Evolutionary conservation across 2,113 vertebrate species (phyloP).

Genomic region (Pterocles orientalis): DNA sequence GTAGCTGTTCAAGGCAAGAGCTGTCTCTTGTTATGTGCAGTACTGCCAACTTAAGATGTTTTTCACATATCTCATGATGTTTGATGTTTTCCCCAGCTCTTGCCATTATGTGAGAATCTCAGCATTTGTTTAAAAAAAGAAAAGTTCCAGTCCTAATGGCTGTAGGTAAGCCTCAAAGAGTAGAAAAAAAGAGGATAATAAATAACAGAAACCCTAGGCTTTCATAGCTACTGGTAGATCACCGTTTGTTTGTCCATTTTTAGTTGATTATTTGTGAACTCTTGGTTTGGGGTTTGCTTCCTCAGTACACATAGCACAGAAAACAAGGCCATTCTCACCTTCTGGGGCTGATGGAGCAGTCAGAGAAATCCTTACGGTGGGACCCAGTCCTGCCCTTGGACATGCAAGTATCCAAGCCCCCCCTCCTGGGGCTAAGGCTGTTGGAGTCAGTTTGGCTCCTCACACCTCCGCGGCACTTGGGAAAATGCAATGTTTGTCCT

Average conservation of each 20-base stretch:
- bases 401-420: no score
- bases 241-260: not conserved
- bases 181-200: not conserved
- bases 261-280: not conserved
- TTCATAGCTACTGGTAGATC: not conserved
- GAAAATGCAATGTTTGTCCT: not conserved
- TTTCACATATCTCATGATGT: constrained; percentile 50
- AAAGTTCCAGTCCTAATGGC: constrained; percentile 32
- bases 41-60: constrained; percentile 28
- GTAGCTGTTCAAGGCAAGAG: constrained; percentile 21
- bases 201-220: not conserved
- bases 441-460: not conserved
- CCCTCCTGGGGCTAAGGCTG: not conserved
- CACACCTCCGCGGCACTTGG: not conserved
- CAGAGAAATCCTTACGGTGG: not conserved
- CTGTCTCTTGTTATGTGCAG: constrained; percentile 38
- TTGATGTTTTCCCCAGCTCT: constrained; percentile 51
- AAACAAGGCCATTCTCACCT: not conserved
- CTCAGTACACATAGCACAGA: not conserved
- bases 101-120: constrained; percentile 51
- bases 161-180: constrained; percentile 53
- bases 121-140: constrained; percentile 28
- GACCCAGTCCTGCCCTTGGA: not conserved
- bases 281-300: not conserved
- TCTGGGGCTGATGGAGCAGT: not conserved